Percentiles rank a stretch among this genome's conserved stretches.
phyloP scores from a whole-genome alignment of 2,797 vertebrate species.

The Onychomys torridus region DNA sequence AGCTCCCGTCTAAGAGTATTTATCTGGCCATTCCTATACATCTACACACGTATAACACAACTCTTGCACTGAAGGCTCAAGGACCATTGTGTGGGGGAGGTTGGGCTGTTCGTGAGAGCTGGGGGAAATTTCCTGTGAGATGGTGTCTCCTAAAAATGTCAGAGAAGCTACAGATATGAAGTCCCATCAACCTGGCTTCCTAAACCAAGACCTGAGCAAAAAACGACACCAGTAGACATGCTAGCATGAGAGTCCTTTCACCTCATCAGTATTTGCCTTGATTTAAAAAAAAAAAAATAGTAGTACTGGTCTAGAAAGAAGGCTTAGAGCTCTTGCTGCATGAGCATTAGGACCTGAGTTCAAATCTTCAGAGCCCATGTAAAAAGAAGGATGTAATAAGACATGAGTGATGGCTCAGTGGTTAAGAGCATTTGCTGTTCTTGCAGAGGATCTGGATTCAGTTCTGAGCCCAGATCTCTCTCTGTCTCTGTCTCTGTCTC shows the following conservation, averaged over 20 bases:
- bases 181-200: background rate
- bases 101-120: background rate
- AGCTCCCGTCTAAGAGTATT: background rate
- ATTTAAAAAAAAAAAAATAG: conserved; percentile 11
- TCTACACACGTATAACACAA: background rate
- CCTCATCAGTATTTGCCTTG: background rate
- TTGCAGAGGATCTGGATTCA: background rate
- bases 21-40: background rate
- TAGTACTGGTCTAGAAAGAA: background rate
- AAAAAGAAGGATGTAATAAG: background rate
- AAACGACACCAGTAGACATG: background rate
- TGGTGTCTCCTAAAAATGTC: too few species aligned
- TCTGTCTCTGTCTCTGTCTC: too few species aligned
- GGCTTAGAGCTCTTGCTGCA: background rate
- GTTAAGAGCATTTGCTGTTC: background rate
- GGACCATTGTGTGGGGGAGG: background rate
- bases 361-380: background rate
- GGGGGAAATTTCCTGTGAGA: background rate
- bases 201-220: background rate
- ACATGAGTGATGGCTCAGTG: background rate
- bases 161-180: background rate
- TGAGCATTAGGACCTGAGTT: background rate
- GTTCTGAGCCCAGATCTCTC: background rate
- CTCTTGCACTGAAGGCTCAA: background rate
- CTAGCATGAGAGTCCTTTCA: background rate